Evolutionary conservation across 2,797 vertebrate species (phyloP), one percentile per base, ranked within the genome.

Genomic region (Periparus ater): DNA sequence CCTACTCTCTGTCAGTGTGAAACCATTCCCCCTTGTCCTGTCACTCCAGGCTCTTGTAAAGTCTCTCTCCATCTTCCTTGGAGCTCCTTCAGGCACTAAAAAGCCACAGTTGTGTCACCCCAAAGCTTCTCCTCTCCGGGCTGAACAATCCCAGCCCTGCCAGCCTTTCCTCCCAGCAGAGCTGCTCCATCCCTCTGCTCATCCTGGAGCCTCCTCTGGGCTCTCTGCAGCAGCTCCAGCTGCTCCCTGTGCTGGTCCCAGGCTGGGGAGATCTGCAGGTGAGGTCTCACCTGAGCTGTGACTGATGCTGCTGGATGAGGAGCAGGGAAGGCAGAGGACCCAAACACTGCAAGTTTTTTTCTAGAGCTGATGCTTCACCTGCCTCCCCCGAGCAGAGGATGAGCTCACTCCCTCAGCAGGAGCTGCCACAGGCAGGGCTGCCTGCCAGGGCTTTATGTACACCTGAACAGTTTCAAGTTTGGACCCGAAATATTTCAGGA

Each of bases 1-100:
- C 7, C 23, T 21, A 0, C 19, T 5, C 3, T 40, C 27, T 54
- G 29, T 0, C 48, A 61, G 0, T 45, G 0, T 6, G 40, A 76
- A 34, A 1, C 23, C 48, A 34, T 42, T 54, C 6, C 23, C 26
- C 5, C 2, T 0, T 18, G 8, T 38, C 23, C 55, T 47, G 19
- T 17, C 55, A 2, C 38, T 53, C 32, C 82, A 85, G 2, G 0
- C 2, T 1, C 32, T 6, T n/a, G 11, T 10, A 9, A 55, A 27
- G 2, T 25, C 36, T 21, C 44, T 38, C 55, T 38, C 19, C 55
- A 29, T 36, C 10, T n/a, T n/a, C n/a, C n/a, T 42, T 36, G 13
- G 0, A 6, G 36, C 4, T 16, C 7, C 44, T 27, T 29, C 48
- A 75, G 50, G 19, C 20, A 0, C 54, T 20, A 6, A 0, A 4